A percentile compares a stretch with the other conserved stretches of the same genome.
Conservation (phyloP, 2,113 vertebrate species). For the Malaclemys terrapin region DNA sequence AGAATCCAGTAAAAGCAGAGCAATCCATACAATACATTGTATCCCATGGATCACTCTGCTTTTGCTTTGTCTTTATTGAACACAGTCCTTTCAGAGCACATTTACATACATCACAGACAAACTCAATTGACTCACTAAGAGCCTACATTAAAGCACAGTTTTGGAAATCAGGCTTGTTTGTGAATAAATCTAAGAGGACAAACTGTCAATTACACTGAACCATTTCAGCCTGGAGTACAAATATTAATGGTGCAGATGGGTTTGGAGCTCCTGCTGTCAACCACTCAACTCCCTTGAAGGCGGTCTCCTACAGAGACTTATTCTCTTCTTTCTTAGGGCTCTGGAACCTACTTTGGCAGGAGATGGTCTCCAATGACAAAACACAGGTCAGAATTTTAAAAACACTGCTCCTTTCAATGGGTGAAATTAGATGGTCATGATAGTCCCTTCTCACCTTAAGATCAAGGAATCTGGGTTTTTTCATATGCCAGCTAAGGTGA, state of each 20-base stretch:
- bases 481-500: background rate
- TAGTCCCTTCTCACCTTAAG: background rate
- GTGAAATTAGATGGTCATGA: background rate
- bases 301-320: background rate
- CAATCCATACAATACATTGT: background rate
- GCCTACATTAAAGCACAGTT: background rate
- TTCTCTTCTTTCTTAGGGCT: background rate
- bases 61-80: background rate
- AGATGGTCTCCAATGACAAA: background rate
- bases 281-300: fast-evolving
- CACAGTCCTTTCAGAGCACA: background rate
- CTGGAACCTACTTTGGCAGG: background rate
- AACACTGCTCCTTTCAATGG: background rate
- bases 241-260: background rate
- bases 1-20: background rate
- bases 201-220: background rate
- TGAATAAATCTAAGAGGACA: background rate
- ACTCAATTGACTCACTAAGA: background rate
- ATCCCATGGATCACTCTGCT: background rate
- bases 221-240: background rate
- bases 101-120: background rate
- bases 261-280: background rate
- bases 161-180: background rate
- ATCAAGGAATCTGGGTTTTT: background rate
- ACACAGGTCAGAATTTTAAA: background rate